These are phyloP conservation scores for Troides helena DNA, from an alignment of 2,888 invertebrate genomes.

Conservation along the genomic window DNA sequence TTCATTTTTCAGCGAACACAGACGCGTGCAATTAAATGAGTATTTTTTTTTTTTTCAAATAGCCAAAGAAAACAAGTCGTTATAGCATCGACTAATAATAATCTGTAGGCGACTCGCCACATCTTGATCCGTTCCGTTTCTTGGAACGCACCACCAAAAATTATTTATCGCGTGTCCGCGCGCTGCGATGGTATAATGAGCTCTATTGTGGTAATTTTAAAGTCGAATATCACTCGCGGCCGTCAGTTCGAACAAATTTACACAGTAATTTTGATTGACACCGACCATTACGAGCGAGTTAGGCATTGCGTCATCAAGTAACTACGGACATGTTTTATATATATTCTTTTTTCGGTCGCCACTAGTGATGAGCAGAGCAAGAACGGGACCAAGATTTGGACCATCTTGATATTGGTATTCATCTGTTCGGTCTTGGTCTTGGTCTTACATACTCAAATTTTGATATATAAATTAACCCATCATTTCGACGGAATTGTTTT, in stretches of 20 bases:
- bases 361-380: no score
- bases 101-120: slow-evolving; percentile 54
- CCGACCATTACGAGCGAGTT: slow-evolving; percentile 74
- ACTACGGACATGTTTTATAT: slow-evolving; percentile 52
- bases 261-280: slow-evolving; percentile 79
- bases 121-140: slow-evolving; percentile 62
- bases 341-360: slow-evolving; percentile 37
- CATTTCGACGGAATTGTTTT: no score
- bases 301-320: slow-evolving; percentile 74
- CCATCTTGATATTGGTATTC: no score
- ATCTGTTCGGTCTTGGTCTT: no score
- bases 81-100: slow-evolving; percentile 39
- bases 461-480: no score
- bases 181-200: slow-evolving; percentile 32
- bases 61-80: slow-evolving; percentile 27
- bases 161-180: slow-evolving; percentile 39
- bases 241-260: slow-evolving; percentile 60
- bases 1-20: not conserved
- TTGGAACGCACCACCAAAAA: slow-evolving; percentile 54
- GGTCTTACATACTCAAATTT: no score
- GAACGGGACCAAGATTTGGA: no score
- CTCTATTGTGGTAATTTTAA: slow-evolving; percentile 41
- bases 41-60: slow-evolving; percentile 20
- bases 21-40: slow-evolving; percentile 20
- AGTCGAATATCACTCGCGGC: slow-evolving; percentile 45